phyloP scores from a whole-genome alignment of 2,888 invertebrate species.

The Tetanocera ferruginea region DNA sequence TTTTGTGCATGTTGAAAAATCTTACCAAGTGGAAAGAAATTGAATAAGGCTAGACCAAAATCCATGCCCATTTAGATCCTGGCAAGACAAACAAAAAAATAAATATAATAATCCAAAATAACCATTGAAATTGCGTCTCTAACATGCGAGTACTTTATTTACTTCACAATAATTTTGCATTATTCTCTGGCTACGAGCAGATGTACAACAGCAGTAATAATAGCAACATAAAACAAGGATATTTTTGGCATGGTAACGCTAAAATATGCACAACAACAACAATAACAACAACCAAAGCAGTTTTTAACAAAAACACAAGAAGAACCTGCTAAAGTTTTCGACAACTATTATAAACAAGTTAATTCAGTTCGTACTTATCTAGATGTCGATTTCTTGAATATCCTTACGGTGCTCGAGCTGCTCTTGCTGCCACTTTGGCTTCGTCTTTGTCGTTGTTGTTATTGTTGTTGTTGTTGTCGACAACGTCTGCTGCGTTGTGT shows the following conservation, averaged over 20 bases:
- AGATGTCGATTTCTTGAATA: conserved; percentile 19
- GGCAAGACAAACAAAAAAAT: neutral
- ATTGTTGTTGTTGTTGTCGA: neutral
- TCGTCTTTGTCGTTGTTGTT: neutral
- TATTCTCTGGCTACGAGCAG: neutral
- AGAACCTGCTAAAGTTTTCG: neutral
- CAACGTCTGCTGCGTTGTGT: neutral
- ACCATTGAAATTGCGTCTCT: too few relatives aligned
- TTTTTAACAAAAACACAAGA: neutral
- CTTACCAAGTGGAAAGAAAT: neutral
- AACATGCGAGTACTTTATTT: too few relatives aligned
- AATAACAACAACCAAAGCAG: neutral
- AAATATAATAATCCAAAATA: neutral
- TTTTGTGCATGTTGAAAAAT: neutral
- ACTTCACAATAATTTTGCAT: neutral
- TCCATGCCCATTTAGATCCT: neutral
- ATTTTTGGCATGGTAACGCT: neutral
- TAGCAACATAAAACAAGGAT: neutral
- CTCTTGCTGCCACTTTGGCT: neutral
- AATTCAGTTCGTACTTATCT: conserved; percentile 22
- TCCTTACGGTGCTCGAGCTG: neutral
- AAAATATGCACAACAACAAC: neutral
- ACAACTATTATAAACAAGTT: conserved; percentile 28
- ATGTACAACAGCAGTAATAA: neutral
- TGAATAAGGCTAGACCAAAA: neutral